Conservation (phyloP, 1,140 invertebrate genomes). For the Triops cancriformis region DNA sequence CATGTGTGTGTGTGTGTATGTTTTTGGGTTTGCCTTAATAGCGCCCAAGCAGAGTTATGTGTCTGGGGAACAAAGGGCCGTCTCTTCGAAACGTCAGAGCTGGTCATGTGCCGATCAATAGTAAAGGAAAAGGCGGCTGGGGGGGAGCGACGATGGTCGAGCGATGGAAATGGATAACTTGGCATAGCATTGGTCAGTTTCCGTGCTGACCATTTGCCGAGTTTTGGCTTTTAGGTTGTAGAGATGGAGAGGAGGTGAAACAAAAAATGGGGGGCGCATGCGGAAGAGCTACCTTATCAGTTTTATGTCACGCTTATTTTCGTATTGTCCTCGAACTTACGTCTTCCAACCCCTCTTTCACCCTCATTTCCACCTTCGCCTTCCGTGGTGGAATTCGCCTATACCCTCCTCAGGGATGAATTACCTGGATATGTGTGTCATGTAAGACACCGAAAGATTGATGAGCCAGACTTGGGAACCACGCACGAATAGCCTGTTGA, state of each 20-base stretch:
- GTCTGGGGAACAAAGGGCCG: constrained; percentile 11
- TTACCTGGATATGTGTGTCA: constrained; percentile 6
- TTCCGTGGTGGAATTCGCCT: background rate
- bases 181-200: constrained; percentile 3
- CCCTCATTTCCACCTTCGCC: background rate
- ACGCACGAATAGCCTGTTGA: background rate
- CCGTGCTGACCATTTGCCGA: background rate
- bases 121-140: background rate
- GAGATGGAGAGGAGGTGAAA: background rate
- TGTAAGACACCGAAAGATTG: constrained; percentile 6
- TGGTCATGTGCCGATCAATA: constrained; percentile 13
- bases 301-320: background rate
- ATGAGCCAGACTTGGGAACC: background rate
- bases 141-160: background rate
- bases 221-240: background rate
- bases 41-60: background rate
- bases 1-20: background rate
- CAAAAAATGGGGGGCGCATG: background rate
- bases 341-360: background rate
- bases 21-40: constrained; percentile 14
- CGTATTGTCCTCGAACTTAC: background rate
- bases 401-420: background rate
- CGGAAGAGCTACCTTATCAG: background rate
- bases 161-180: constrained; percentile 13
- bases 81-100: constrained; percentile 7